Base-by-base conservation (phyloP, 2,797 vertebrate genomes). In the Rhincodon typus region DNA sequence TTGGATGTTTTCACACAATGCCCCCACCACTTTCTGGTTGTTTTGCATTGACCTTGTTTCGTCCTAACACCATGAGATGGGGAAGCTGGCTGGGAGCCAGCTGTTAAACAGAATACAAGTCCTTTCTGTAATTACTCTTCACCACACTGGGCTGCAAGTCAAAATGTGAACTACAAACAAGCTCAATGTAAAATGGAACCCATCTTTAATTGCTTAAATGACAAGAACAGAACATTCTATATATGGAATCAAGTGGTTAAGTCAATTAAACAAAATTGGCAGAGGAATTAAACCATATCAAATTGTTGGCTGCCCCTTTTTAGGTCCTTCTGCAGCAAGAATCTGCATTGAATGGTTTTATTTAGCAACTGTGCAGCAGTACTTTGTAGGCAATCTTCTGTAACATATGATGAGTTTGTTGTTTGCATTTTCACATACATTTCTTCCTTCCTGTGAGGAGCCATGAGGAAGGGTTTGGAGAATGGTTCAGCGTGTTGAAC, bases 251-350 rank as follows among this genome's bases (percentile, higher is more conserved):
- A 93, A 21, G 19, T 67, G n/a, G 42, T 38, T 27, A n/a, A 93
- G 34, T 67, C 90, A 67, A 66, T 93, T 93, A 93, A 66, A 93
- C 90, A 93, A 66, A 66, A 34, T 62, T 62, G 90, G 62, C 90
- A 12, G 62, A 67, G 34, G 57, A 93, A 93, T 93, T 93, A 67
- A 93, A 90, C 87, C 57, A 53, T 66, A 19, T 21, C 17, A 21
- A 15, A 21, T 17, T 34, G 88, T 21, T 38, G 62, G 17, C 88
- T 66, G 87, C 13, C 87, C 79, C 42, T 82, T 82, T 17, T 90
- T 90, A 6, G 70, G 25, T 34, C 13, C 27, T 30, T 53, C 30
- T 4, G n/a, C 77, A 4, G 13, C 77, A 19, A 82, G n/a, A 17
- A 82, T 0, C 74, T 82, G n/a, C n/a, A 82, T 82, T 82, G 77